Evolutionary conservation across 2,113 vertebrate genomes (phyloP).

Genomic region (Pituophis catenifer): DNA sequence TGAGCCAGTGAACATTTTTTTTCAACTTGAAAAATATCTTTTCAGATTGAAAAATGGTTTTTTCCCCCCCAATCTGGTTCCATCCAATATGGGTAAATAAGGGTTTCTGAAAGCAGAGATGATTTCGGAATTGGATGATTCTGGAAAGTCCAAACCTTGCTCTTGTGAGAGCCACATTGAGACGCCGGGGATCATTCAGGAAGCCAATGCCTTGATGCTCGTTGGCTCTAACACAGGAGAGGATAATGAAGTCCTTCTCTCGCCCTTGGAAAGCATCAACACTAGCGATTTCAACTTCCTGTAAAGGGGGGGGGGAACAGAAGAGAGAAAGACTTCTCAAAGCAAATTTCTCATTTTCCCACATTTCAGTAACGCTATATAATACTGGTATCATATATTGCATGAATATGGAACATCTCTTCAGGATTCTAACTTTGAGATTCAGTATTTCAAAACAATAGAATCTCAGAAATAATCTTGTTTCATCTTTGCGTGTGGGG

Average conservation of each 20-base stretch:
- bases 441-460: background rate
- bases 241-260: conserved; percentile 98
- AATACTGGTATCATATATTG: background rate
- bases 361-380: background rate
- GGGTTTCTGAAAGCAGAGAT: background rate
- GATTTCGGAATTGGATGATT: background rate
- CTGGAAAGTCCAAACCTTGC: conserved; percentile 76
- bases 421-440: background rate
- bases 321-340: background rate
- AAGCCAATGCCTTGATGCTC: conserved; percentile 98
- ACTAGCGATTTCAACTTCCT: conserved; percentile 99
- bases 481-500: background rate
- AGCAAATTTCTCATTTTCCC: background rate
- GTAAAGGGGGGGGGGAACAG: background rate
- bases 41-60: no score
- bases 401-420: background rate
- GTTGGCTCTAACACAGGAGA: conserved; percentile 95
- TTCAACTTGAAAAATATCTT: no score
- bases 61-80: background rate
- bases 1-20: background rate
- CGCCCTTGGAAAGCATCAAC: conserved; percentile 98
- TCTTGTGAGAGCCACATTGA: conserved; percentile 96
- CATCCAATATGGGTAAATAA: background rate
- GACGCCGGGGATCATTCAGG: conserved; percentile 92
- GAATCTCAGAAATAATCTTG: background rate